These are phyloP conservation scores for Odontesthes bonariensis DNA, from an alignment of 2,113 vertebrate genomes.

Conservation along the genomic window DNA sequence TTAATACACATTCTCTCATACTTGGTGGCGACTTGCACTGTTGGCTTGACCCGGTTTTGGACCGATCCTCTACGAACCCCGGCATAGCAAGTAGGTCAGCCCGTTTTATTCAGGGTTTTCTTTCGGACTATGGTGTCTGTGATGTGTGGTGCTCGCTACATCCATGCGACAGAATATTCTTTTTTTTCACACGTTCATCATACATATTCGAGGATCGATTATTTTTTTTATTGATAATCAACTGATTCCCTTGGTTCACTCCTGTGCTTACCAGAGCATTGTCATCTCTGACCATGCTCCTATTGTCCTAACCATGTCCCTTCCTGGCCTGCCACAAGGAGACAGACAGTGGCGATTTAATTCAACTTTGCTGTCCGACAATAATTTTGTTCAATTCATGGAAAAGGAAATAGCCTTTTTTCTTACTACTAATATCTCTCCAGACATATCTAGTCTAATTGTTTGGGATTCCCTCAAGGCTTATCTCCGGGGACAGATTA, in stretches of 20 bases:
- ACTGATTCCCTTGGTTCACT: too few species aligned
- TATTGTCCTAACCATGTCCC: accelerated
- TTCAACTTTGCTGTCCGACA: background rate
- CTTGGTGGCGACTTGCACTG: too few species aligned
- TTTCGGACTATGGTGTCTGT: background rate
- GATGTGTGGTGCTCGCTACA: background rate
- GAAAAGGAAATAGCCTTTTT: background rate
- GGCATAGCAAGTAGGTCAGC: background rate
- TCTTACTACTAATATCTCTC: background rate
- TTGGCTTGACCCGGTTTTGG: background rate
- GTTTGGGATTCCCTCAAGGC: background rate
- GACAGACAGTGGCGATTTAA: background rate
- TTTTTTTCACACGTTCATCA: too few species aligned
- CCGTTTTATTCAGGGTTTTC: background rate
- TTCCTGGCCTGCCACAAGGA: background rate
- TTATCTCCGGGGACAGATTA: background rate
- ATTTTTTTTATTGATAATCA: too few species aligned
- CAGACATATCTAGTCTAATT: background rate
- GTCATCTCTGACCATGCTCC: too few species aligned
- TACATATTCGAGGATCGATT: too few species aligned
- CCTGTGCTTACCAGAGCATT: too few species aligned
- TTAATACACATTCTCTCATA: background rate
- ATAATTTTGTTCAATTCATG: background rate
- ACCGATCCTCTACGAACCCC: background rate
- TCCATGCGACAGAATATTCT: background rate